Conservation (phyloP, 1,140 invertebrate species). For the Polypedilum vanderplanki region DNA sequence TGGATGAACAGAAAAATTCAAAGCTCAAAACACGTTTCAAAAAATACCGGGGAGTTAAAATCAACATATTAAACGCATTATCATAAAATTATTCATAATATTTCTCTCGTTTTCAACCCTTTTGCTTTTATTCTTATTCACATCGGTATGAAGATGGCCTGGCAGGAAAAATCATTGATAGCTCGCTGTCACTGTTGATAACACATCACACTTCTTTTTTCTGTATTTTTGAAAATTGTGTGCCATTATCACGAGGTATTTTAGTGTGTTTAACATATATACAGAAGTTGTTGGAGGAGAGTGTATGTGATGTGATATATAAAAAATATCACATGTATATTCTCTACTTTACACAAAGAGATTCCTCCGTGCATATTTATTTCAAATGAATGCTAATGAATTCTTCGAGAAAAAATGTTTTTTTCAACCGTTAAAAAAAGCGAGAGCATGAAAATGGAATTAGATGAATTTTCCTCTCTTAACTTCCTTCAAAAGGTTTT, state of each 20-base stretch:
- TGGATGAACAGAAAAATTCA: background rate
- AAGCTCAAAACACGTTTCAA: conserved; percentile 3
- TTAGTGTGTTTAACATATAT: background rate
- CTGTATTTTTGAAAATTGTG: background rate
- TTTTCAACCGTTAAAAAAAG: background rate
- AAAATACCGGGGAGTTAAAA: conserved; percentile 8
- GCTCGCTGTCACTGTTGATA: conserved; percentile 26
- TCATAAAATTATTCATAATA: conserved; percentile 28
- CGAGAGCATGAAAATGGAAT: conserved; percentile 1
- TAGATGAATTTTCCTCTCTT: conserved; percentile 10
- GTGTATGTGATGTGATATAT: background rate
- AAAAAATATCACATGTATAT: background rate
- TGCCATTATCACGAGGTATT: conserved; percentile 11
- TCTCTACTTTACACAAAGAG: background rate
- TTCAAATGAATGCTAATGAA: conserved; percentile 26
- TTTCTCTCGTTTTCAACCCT: conserved; percentile 17
- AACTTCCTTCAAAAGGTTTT: too few species aligned
- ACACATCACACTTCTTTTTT: conserved; percentile 20
- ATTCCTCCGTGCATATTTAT: conserved; percentile 23
- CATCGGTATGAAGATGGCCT: background rate
- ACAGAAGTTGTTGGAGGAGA: background rate
- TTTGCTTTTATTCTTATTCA: background rate
- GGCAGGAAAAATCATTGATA: conserved; percentile 23
- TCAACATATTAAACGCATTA: conserved; percentile 28
- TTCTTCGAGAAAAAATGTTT: background rate